phyloP scores from a whole-genome alignment of 92 coral and sea anemone genomes.

The Scolanthus callimorphus region DNA sequence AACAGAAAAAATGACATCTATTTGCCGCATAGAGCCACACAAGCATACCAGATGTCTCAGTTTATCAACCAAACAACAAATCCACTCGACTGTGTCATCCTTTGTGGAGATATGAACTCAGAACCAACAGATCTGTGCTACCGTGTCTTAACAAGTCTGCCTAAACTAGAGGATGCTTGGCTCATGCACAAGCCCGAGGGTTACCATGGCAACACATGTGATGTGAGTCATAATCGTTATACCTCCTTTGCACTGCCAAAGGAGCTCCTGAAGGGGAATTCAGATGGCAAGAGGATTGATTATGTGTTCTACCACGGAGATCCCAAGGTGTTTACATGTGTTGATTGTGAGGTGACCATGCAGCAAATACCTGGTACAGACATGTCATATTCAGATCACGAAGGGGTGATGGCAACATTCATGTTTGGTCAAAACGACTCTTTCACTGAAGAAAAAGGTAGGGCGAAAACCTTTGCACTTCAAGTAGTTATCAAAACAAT shows the following conservation, averaged over 20 bases:
- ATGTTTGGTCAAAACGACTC: constrained; percentile 11
- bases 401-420: constrained; percentile 79
- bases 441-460: no score
- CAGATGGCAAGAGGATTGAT: constrained; percentile 90
- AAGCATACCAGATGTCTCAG: constrained; percentile 87
- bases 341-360: constrained; percentile 75
- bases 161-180: constrained; percentile 87
- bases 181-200: constrained; percentile 34
- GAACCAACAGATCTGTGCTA: constrained; percentile 82
- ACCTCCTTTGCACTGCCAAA: constrained; percentile 15
- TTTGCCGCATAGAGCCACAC: constrained; percentile 72
- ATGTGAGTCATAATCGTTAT: constrained; percentile 74
- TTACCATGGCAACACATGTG: constrained; percentile 87
- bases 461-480: no score
- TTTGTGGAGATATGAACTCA: constrained; percentile 94
- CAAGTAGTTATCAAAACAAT: no score
- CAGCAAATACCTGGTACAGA: constrained; percentile 75
- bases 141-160: constrained; percentile 63
- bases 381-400: constrained; percentile 84
- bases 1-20: constrained; percentile 56
- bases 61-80: constrained; percentile 73
- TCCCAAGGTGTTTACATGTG: constrained; percentile 37
- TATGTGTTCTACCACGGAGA: constrained; percentile 76
- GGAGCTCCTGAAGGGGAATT: constrained; percentile 50
- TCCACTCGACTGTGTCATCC: constrained; percentile 71